Percentiles rank a stretch among this genome's conserved stretches.
These are phyloP conservation scores for Oxystoma pomonae DNA, from an alignment of 2,888 invertebrate species.

Conservation along the genomic window DNA sequence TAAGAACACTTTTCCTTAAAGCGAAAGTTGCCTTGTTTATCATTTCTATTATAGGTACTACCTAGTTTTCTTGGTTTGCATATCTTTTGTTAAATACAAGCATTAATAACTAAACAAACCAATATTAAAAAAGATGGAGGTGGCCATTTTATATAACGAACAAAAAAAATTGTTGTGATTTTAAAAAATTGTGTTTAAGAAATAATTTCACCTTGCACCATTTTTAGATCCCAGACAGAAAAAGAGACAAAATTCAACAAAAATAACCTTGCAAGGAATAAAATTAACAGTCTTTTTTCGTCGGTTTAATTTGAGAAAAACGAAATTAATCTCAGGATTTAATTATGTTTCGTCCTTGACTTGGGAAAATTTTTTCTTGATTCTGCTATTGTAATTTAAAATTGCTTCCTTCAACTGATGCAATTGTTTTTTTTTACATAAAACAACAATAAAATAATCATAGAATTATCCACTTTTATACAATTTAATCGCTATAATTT, in stretches of 20 bases:
- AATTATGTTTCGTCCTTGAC: background rate
- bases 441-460: too few species aligned
- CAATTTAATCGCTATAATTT: too few species aligned
- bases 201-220: background rate
- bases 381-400: background rate
- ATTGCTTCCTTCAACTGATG: background rate
- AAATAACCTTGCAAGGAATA: background rate
- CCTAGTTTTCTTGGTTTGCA: background rate
- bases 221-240: background rate
- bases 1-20: background rate
- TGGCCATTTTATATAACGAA: too few species aligned
- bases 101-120: too few species aligned
- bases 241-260: background rate
- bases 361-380: background rate
- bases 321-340: background rate
- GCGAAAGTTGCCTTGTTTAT: background rate
- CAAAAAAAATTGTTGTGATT: too few species aligned
- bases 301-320: background rate
- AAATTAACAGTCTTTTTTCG: background rate
- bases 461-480: too few species aligned
- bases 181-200: too few species aligned
- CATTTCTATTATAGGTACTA: background rate
- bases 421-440: background rate
- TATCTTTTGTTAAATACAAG: too few species aligned
- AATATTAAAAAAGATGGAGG: too few species aligned